Evolutionary conservation across 2,113 vertebrate species (phyloP), one percentile per base, ranked within the genome.

Genomic region (Heterotilapia buettikoferi): DNA sequence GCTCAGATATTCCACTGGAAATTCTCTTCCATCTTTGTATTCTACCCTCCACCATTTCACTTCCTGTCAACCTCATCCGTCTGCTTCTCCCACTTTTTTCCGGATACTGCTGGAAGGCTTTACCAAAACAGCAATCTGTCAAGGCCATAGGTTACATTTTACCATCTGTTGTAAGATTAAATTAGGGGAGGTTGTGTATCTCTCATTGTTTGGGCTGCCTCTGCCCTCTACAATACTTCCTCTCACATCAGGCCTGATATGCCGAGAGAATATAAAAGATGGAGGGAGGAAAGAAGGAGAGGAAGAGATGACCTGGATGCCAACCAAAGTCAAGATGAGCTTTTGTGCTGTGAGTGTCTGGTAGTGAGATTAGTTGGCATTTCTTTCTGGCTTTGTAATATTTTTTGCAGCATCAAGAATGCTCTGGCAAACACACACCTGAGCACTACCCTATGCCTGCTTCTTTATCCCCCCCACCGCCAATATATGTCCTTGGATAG

Each of bases 41-140:
- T 88, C 82, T 24, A 40, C 21, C 47, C 47, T 83, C 59, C 53
- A 6, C 63, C 47, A 21, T 87, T 88, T 90, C 54, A 38, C 13
- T 90, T 89, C 47, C 83, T 84, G 88, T 84, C 83, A 52, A 76
- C 86, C 86, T 93, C 85, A 66, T 91, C 83, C 59, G 59, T 84
- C 86, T 90, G 76, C 79, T 89, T 89, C 66, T 57, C 82, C 80
- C 80, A 66, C 63, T 88, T 85, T 85, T 68, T 93, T 86, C 80
- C 21, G 19, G 52, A 91, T 88, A 88, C 86, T 45, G 94, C 93
- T 94, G 93, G 93, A 95, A 94, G 95, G 89, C 93, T 95, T 94
- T 85, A 92, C 92, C 94, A 91, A 95, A 95, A 96, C 93, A 94
- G 92, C 95, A 96, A 96, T 97, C 96, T 97, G 96, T 92, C 92